Conservation (phyloP, 2,113 vertebrate species). For the Geothlypis trichas region DNA sequence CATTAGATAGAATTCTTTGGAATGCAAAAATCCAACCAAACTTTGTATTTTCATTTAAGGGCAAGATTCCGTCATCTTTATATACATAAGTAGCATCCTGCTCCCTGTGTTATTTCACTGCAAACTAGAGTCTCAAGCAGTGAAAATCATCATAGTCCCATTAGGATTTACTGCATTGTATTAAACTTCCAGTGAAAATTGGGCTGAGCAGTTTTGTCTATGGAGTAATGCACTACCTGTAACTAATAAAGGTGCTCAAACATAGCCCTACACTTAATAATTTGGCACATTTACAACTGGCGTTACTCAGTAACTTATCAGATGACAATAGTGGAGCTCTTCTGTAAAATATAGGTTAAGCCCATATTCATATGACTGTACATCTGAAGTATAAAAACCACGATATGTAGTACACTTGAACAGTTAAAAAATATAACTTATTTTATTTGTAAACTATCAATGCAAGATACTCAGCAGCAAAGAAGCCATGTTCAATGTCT, state of each 20-base stretch:
- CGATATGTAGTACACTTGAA: constrained; percentile 70
- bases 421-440: constrained; percentile 80
- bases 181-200: constrained; percentile 1
- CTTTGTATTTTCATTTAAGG: background rate
- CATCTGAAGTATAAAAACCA: constrained; percentile 76
- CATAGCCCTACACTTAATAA: constrained; percentile 32
- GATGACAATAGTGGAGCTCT: constrained; percentile 61
- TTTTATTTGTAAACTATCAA: constrained; percentile 78
- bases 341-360: constrained; percentile 71
- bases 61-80: constrained; percentile 39
- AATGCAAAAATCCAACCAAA: constrained; percentile 60
- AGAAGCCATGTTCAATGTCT: constrained; percentile 68
- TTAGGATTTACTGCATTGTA: background rate
- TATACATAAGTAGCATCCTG: constrained; percentile 36
- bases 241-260: constrained; percentile 43
- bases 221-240: constrained; percentile 3
- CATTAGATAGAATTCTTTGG: constrained; percentile 44
- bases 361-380: constrained; percentile 74
- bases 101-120: background rate
- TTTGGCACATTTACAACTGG: constrained; percentile 56
- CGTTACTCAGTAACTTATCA: constrained; percentile 58
- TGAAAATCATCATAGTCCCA: constrained; percentile 8
- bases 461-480: constrained; percentile 65
- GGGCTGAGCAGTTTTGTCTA: constrained; percentile 17
- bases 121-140: constrained; percentile 14